phyloP scores from a whole-genome alignment of 2,888 invertebrate genomes.

The Mimumesa dahlbomi region DNA sequence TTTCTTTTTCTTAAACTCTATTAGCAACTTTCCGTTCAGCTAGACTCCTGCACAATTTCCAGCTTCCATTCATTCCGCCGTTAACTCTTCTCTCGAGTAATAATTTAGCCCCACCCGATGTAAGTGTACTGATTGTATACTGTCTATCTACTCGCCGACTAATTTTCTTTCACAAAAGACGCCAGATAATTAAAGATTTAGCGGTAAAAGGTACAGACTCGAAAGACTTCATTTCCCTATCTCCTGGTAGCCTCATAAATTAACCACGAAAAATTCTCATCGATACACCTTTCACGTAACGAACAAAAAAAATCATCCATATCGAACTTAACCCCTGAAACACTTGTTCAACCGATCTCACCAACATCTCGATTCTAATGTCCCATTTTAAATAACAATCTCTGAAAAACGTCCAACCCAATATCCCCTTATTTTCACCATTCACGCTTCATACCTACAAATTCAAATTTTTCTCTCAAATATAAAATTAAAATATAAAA shows the following conservation, averaged over 20 bases:
- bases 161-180: constrained; percentile 44
- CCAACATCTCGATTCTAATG: no score
- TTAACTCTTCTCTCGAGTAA: constrained; percentile 55
- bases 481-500: no score
- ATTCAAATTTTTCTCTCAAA: no score
- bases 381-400: no score
- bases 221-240: constrained; percentile 26
- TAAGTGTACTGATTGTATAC: constrained; percentile 41
- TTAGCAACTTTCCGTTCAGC: constrained; percentile 65
- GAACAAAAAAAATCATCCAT: no score
- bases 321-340: no score
- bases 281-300: background rate
- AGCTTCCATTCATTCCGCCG: constrained; percentile 59
- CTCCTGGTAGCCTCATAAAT: constrained; percentile 1
- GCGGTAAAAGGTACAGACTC: constrained; percentile 17
- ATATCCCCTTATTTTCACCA: no score
- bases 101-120: constrained; percentile 53
- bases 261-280: background rate
- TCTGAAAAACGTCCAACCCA: no score
- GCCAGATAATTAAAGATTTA: constrained; percentile 52
- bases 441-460: no score
- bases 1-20: constrained; percentile 69
- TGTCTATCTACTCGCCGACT: constrained; percentile 17
- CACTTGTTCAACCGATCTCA: no score
- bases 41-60: constrained; percentile 59